phyloP scores from a whole-genome alignment of 2,113 vertebrate species.

The Takifugu bimaculatus region DNA sequence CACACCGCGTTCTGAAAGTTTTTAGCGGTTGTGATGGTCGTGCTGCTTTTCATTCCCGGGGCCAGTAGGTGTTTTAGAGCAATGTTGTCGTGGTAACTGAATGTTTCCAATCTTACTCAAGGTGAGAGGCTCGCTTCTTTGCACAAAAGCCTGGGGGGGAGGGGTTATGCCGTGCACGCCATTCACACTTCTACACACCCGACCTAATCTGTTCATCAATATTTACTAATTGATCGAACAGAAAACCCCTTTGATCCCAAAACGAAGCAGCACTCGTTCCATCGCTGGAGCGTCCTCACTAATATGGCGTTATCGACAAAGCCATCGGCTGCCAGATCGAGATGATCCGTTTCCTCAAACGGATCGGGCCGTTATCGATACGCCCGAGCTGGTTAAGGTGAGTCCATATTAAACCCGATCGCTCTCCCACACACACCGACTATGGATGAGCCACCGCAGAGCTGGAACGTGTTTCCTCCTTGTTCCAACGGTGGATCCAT shows the following conservation, averaged over 20 bases:
- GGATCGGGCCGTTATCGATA: constrained; percentile 23
- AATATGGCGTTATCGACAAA: constrained; percentile 36
- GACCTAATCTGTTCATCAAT: not conserved
- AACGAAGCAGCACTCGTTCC: not conserved
- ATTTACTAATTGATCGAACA: too few relatives aligned
- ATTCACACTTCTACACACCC: constrained; percentile 4
- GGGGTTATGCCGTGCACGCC: not conserved
- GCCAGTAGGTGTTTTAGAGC: constrained; percentile 28
- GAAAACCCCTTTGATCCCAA: too few relatives aligned
- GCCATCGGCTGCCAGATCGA: constrained; percentile 22
- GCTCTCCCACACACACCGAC: constrained; percentile 44
- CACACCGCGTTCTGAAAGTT: not conserved
- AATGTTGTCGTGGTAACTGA: constrained; percentile 51
- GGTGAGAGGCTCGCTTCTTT: constrained; percentile 29
- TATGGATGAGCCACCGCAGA: constrained; percentile 42
- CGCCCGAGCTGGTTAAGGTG: constrained; percentile 24
- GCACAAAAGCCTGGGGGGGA: constrained; percentile 11
- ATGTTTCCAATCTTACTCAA: constrained; percentile 36
- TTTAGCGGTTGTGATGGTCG: constrained; percentile 9
- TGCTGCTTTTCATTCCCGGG: not conserved
- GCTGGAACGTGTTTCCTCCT: constrained; percentile 19
- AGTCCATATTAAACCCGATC: constrained; percentile 39
- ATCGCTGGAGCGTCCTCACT: constrained; percentile 4
- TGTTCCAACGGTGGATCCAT: constrained; percentile 21
- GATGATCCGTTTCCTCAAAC: constrained; percentile 31